Percentiles rank a stretch among this genome's conserved stretches.
These are phyloP conservation scores for Knipowitschia caucasica DNA, from an alignment of 2,797 vertebrate species.

Conservation along the genomic window DNA sequence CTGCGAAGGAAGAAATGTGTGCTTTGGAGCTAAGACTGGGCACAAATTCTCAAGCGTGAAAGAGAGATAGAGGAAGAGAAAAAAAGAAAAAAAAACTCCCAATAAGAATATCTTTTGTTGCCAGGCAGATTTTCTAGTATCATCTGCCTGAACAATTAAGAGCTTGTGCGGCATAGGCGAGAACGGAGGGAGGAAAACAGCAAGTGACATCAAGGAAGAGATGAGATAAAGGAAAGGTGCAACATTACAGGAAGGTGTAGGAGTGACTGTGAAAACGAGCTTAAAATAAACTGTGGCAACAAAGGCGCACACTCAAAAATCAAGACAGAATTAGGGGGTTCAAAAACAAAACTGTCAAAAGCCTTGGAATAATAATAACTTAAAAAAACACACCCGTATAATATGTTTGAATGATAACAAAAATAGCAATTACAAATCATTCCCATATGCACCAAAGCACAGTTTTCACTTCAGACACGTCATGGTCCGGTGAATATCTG, in stretches of 20 bases:
- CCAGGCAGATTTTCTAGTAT: constrained; percentile 36
- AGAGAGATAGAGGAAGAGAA: not conserved
- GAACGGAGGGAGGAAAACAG: constrained; percentile 21
- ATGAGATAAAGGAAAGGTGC: constrained; percentile 33
- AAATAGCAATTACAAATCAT: too few relatives aligned
- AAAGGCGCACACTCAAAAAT: constrained; percentile 15
- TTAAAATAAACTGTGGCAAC: constrained; percentile 38
- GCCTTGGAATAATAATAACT: too few relatives aligned
- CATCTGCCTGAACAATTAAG: constrained; percentile 38
- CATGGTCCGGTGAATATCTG: not conserved
- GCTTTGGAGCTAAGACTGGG: constrained; percentile 20
- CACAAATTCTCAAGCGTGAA: not conserved
- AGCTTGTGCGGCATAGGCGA: constrained; percentile 12
- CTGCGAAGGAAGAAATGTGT: constrained; percentile 25
- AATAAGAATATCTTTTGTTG: constrained; percentile 12
- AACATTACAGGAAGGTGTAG: constrained; percentile 21
- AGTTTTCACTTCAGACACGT: not conserved
- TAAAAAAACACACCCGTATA: too few relatives aligned
- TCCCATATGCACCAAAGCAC: too few relatives aligned
- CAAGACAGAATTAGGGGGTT: not conserved
- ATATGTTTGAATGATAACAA: too few relatives aligned
- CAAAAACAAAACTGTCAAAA: too few relatives aligned
- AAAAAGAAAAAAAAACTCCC: not conserved
- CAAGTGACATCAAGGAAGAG: constrained; percentile 11
- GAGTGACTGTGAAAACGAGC: constrained; percentile 25